phyloP scores from a whole-genome alignment of 1,140 invertebrate genomes.

The Phymastichus coffea region DNA sequence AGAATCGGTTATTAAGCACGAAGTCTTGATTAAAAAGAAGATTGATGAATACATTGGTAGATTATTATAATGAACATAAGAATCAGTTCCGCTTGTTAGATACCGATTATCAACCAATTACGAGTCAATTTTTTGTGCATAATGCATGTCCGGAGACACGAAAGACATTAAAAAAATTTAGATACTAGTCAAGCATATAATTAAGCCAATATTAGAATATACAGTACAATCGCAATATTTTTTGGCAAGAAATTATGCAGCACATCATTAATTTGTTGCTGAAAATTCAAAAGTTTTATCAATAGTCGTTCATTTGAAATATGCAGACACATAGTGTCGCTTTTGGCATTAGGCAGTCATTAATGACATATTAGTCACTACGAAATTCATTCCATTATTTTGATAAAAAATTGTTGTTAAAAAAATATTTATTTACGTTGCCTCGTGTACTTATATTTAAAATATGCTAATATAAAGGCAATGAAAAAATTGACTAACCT shows the following conservation, averaged over 20 bases:
- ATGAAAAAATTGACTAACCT: neutral
- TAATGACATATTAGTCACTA: constrained; percentile 22
- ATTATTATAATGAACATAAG: neutral
- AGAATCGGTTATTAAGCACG: neutral
- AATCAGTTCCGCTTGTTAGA: neutral
- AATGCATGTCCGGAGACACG: too few relatives aligned
- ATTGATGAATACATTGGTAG: neutral
- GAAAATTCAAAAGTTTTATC: constrained; percentile 19
- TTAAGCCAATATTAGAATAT: neutral
- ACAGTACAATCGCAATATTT: constrained; percentile 7
- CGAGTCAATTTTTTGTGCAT: constrained; percentile 22
- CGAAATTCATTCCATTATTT: constrained; percentile 21
- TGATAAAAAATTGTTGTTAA: neutral
- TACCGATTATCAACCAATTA: neutral
- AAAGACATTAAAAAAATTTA: neutral
- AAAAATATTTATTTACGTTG: neutral
- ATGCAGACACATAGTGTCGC: constrained; percentile 35
- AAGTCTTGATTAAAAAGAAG: neutral
- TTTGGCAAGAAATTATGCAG: constrained; percentile 27
- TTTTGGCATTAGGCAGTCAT: constrained; percentile 55
- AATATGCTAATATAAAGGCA: neutral
- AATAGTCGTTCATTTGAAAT: constrained; percentile 30
- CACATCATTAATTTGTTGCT: too few relatives aligned
- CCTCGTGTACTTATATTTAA: neutral
- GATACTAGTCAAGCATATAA: neutral